Evolutionary conservation across 2,888 invertebrate genomes (phyloP).

Genomic region (Perithous albicinctus): DNA sequence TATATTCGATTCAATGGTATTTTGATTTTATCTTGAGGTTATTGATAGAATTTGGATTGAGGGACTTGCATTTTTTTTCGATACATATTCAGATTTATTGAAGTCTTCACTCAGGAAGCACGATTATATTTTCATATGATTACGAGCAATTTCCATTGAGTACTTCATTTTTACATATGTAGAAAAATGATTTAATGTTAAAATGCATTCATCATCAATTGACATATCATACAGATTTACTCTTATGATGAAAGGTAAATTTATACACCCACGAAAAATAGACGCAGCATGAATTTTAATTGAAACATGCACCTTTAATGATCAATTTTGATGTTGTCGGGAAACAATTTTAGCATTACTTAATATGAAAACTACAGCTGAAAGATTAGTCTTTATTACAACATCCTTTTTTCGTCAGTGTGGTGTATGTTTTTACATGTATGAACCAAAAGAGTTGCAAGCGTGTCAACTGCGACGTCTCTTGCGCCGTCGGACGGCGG

Average conservation of each 20-base stretch:
- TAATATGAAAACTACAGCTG: neutral
- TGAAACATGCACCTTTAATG: neutral
- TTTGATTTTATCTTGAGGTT: neutral
- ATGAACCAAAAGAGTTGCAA: neutral
- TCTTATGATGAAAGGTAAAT: neutral
- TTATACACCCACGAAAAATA: neutral
- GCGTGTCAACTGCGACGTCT: neutral
- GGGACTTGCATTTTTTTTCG: neutral
- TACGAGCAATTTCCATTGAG: neutral
- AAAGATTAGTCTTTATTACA: neutral
- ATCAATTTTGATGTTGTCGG: neutral
- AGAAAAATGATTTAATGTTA: neutral
- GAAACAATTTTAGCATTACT: neutral
- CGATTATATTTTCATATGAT: neutral
- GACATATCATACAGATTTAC: neutral
- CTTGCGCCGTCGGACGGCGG: constrained; percentile 69
- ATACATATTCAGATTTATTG: neutral
- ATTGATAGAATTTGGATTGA: constrained; percentile 1
- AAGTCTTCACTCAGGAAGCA: neutral
- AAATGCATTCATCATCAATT: neutral
- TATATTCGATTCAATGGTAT: neutral
- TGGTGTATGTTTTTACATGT: neutral
- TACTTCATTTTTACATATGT: neutral
- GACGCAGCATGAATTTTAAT: neutral
- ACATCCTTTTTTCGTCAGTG: neutral